Percentiles rank a stretch among this genome's conserved stretches.
These are phyloP conservation scores for Spodoptera frugiperda DNA, from an alignment of 1,140 invertebrate species.

Conservation along the genomic window DNA sequence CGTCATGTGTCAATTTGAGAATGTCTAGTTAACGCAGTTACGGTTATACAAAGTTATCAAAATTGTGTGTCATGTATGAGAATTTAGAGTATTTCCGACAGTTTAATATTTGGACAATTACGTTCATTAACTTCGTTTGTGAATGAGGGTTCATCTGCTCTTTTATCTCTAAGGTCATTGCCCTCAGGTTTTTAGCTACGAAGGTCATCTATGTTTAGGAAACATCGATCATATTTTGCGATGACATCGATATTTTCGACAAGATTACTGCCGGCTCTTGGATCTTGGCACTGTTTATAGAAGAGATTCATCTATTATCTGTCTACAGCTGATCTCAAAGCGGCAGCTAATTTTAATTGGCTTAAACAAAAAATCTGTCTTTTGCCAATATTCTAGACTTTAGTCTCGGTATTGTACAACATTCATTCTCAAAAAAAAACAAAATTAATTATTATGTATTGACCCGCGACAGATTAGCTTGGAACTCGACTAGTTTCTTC, in stretches of 20 bases:
- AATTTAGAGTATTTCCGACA: slow-evolving; percentile 5
- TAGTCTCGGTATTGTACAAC: too few relatives aligned
- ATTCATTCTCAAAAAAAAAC: too few relatives aligned
- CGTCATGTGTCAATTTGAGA: slow-evolving; percentile 5
- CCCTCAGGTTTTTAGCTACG: background rate
- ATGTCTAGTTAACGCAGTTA: slow-evolving; percentile 3
- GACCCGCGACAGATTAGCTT: too few relatives aligned
- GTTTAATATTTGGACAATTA: slow-evolving; percentile 15
- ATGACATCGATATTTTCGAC: background rate
- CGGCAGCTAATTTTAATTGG: too few relatives aligned
- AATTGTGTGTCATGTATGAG: slow-evolving; percentile 7
- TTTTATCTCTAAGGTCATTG: background rate
- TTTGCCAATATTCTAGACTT: too few relatives aligned
- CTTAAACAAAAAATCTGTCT: too few relatives aligned
- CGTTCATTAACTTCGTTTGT: slow-evolving; percentile 2
- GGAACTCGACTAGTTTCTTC: too few relatives aligned
- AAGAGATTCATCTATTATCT: background rate
- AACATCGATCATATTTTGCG: background rate
- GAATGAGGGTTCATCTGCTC: slow-evolving; percentile 2
- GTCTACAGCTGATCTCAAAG: too few relatives aligned
- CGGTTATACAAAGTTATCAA: background rate
- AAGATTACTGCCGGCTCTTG: background rate
- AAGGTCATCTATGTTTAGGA: slow-evolving; percentile 1
- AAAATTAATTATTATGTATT: too few relatives aligned
- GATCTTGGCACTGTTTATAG: background rate